Evolutionary conservation across 2,797 vertebrate species (phyloP), one percentile per base, ranked within the genome.

Genomic region (Nyctalus aviator): DNA sequence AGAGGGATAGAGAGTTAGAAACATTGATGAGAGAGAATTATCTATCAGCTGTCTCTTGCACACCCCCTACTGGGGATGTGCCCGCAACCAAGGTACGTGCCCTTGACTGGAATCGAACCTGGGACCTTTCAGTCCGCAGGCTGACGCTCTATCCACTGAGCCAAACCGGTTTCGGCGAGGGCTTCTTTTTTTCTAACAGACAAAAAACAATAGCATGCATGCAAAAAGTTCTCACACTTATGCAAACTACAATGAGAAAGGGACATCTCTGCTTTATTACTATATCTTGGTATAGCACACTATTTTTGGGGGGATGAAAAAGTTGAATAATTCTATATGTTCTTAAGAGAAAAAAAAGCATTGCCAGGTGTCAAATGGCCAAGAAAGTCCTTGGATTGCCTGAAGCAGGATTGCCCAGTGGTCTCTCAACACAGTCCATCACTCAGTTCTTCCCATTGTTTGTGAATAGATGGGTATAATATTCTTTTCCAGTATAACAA

Each of bases 271-370:
- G 37, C 32, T 77, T 66, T 57, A 86, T 81, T 89, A 46, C 53
- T 32, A 15, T 72, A 76, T 32, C 15, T 41, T 86, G 64, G n/a
- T 88, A n/a, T 66, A 83, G 55, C 18, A 82, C 84, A 66, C 11
- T 14, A 13, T 89, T 85, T 78, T 23, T 2, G 59, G n/a, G 27
- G 59, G 27, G 27, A 41, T 84, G 30, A 64, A 75, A 84, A 84
- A 62, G 35, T 57, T 88, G 32, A 64, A 46, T 23, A 82, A 10
- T 93, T n/a, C 32, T 46, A 0, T 90, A 8, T 77, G 5, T 79
- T 86, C 69, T 69, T 35, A 88, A 76, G 81, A 85, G 71, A 88
- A 93, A 83, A 83, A 48, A 48, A 83, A 92, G n/a, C 35, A 71
- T 23, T 76, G 37, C 76, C 15, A 12, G 41, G 37, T 81, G 21